phyloP scores from a whole-genome alignment of 2,797 vertebrate genomes.

The Sorex maritimensis region DNA sequence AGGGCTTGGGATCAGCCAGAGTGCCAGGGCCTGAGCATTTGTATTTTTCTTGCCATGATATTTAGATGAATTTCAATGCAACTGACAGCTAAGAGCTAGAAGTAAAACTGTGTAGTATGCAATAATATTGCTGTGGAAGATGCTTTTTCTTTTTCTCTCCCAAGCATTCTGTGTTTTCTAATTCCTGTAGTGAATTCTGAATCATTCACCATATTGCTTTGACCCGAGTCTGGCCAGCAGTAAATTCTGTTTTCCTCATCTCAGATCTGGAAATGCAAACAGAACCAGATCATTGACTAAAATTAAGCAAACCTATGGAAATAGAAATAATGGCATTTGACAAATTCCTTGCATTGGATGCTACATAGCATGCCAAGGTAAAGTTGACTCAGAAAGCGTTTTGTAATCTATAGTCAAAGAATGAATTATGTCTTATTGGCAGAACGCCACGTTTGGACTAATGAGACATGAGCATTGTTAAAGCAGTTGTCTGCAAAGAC shows the following conservation, averaged over 20 bases:
- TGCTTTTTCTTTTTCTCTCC: neutral
- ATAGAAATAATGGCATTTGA: neutral
- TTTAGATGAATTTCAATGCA: neutral
- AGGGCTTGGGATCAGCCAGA: neutral
- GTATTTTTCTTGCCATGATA: neutral
- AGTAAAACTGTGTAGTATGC: neutral
- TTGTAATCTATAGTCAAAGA: constrained; percentile 61
- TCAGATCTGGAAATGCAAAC: neutral
- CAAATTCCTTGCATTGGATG: neutral
- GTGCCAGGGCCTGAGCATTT: neutral
- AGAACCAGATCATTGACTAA: neutral
- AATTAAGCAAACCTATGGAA: neutral
- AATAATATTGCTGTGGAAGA: neutral
- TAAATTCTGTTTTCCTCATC: neutral
- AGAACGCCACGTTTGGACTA: neutral
- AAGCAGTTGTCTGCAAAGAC: constrained; percentile 20
- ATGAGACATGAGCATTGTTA: constrained; percentile 20
- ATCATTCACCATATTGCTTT: neutral
- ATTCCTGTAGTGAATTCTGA: neutral
- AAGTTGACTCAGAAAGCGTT: constrained; percentile 27
- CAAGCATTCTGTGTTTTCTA: neutral
- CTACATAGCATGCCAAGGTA: neutral
- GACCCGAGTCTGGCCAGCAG: neutral
- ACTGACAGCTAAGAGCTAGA: neutral
- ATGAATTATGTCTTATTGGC: neutral